Evolutionary conservation across 2,888 invertebrate species (phyloP), one percentile per base, ranked within the genome.

Genomic region (Zhuqinia jingwanae): DNA sequence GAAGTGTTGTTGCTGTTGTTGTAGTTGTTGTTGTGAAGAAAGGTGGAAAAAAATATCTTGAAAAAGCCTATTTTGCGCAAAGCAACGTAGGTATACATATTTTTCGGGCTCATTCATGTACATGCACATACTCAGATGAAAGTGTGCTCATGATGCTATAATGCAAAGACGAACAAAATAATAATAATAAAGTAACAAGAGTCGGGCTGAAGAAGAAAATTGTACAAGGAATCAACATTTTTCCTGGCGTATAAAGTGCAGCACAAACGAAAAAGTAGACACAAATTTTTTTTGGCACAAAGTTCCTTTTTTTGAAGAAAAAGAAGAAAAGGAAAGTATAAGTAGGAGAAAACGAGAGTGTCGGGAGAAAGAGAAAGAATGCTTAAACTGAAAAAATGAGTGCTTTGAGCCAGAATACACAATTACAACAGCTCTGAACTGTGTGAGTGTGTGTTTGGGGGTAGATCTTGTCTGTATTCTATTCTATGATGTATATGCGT

Each of bases 81-180:
- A n/a, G n/a, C n/a, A n/a, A n/a, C n/a, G n/a, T n/a, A n/a, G n/a
- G n/a, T n/a, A n/a, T n/a, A n/a, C n/a, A n/a, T n/a, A n/a, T n/a
- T n/a, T n/a, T n/a, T n/a, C n/a, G n/a, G n/a, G n/a, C n/a, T n/a
- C n/a, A n/a, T n/a, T n/a, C n/a, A n/a, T n/a, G n/a, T n/a, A n/a
- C n/a, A n/a, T n/a, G n/a, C n/a, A n/a, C n/a, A n/a, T n/a, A n/a
- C n/a, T n/a, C n/a, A n/a, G 36, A 36, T 36, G 8, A 36, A 36
- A 6, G 47, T 22, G 20, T 65, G 20, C 25, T 20, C 30, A 58
- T 20, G n/a, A 17, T 63, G 60, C n/a, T n/a, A n/a, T n/a, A n/a
- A n/a, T n/a, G n/a, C n/a, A n/a, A n/a, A 25, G 27, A 63, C 60
- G 60, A 63, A 63, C 60, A 63, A 63, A n/a, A n/a, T n/a, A n/a